These are phyloP conservation scores for Megathymus violae DNA, from an alignment of 1,140 invertebrate species.

Conservation along the genomic window DNA sequence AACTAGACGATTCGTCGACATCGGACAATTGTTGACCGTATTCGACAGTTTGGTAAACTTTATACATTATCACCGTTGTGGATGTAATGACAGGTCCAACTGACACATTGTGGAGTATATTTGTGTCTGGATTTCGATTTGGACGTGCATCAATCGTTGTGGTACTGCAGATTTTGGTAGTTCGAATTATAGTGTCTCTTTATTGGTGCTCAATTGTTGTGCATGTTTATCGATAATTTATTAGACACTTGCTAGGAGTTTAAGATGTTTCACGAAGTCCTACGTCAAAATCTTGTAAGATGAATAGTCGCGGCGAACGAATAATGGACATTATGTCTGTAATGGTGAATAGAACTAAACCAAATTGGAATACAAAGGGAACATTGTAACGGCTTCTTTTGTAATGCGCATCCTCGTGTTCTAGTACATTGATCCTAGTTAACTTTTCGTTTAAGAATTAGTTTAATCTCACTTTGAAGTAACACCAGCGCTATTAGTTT, in stretches of 20 bases:
- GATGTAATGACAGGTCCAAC: neutral
- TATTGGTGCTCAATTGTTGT: neutral
- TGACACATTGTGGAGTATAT: conserved; percentile 11
- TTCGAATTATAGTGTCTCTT: conserved; percentile 1
- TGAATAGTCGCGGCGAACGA: neutral
- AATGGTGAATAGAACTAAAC: no score
- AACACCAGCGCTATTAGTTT: no score
- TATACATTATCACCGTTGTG: conserved; percentile 8
- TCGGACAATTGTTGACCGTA: neutral
- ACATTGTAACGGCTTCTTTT: no score
- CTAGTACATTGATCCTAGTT: no score
- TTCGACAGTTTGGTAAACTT: neutral
- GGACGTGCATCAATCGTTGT: conserved; percentile 9
- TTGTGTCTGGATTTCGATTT: conserved; percentile 15
- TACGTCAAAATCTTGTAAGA: neutral
- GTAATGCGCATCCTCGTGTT: no score
- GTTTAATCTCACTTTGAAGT: no score
- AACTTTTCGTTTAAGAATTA: no score
- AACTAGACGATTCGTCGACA: neutral
- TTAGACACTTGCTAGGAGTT: neutral
- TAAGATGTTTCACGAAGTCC: no score
- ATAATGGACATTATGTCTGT: neutral
- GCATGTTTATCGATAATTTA: neutral
- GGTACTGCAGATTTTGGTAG: neutral
- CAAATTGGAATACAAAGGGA: no score